Evolutionary conservation across 2,113 vertebrate species (phyloP).

Genomic region (Ceyx melanurus): DNA sequence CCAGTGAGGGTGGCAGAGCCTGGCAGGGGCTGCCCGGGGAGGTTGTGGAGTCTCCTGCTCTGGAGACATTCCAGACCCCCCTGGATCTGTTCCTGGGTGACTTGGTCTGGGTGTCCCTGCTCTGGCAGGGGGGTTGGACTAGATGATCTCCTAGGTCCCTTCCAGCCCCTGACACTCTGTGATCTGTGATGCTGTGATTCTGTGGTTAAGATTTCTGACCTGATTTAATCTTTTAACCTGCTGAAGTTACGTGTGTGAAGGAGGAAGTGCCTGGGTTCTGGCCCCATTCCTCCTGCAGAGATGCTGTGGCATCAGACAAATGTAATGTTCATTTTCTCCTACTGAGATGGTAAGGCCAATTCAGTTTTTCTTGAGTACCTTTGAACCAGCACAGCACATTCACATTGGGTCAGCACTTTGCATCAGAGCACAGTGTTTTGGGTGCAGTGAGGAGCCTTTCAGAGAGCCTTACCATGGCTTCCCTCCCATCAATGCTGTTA

Average conservation of each 20-base stretch:
- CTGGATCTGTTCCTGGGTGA: background rate
- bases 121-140: background rate
- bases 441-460: background rate
- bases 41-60: background rate
- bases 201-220: background rate
- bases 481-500: background rate
- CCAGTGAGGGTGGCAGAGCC: background rate
- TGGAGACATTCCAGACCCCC: background rate
- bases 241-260: background rate
- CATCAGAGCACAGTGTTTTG: fast-evolving
- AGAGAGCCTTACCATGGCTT: background rate
- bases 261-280: background rate
- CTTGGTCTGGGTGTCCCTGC: background rate
- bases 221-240: background rate
- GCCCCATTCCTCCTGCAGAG: background rate
- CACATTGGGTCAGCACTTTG: background rate
- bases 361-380: background rate
- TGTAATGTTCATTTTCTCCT: background rate
- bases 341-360: background rate
- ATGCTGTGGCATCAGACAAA: background rate
- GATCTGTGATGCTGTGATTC: background rate
- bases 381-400: background rate
- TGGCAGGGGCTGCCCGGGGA: background rate
- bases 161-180: background rate
- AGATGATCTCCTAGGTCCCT: background rate